Base-by-base conservation (phyloP, 2,888 invertebrate genomes). In the Pinctada fucata region DNA sequence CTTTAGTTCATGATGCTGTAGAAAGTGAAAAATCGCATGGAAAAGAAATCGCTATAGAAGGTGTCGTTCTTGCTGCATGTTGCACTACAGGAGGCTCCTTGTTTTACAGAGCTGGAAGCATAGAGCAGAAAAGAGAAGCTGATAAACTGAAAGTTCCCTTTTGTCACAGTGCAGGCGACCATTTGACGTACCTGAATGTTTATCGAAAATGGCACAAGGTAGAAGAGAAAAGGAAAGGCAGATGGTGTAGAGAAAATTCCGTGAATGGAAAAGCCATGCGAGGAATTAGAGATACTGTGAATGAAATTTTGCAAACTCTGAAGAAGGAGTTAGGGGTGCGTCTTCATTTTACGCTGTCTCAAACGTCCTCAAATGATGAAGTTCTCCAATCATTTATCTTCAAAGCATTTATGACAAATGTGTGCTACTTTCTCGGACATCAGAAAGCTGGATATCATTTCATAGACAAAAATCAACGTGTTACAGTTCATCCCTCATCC, bases 191-290 rank as follows among this genome's bases (percentile, higher is more conserved):
- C 67, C 75, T 91, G 63, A 84, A 85, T 52, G 88, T 90, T 1
- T 91, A 86, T 81, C 84, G 87, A 73, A 83, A 83, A 49, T 91
- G 91, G 91, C 72, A 82, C 49, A 65, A 78, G 8, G 74, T 88
- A 45, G 83, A 84, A 5, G 87, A 88, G 76, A 85, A 82, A 51
- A 71, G 79, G 10, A 90, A 88, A 77, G 85, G 85, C 3, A 83
- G 83, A 49, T 92, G 91, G 91, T 91, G 91, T 80, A 79, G 83
- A 50, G 75, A 85, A n/a, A 91, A 93, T 79, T 87, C 86, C 75
- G 87, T 93, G 58, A 92, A 92, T 83, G 90, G 87, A 10, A 88
- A 88, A 83, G 79, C 87, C 10, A 85, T 92, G 83, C 82, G 86
- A 72, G 85, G 86, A 52, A 83, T 86, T 51, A 78, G 85, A 72